Conservation (phyloP, 2,888 invertebrate genomes). For the Cheilosia pagana region DNA sequence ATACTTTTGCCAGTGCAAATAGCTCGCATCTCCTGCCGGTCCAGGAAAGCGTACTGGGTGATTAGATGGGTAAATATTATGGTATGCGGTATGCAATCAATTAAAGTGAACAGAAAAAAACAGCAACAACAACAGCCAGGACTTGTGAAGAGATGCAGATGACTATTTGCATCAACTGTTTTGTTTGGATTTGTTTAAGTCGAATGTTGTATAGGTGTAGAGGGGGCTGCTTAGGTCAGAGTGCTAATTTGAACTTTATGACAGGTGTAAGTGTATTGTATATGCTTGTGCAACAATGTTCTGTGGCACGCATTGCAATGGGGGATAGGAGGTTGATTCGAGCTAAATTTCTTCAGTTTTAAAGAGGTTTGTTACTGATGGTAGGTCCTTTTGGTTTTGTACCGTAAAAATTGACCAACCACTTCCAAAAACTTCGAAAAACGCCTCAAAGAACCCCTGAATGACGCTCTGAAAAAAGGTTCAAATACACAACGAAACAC, state of each 20-base stretch:
- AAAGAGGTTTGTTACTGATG: too few relatives aligned
- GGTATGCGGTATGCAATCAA: constrained; percentile 62
- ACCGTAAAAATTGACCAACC: too few relatives aligned
- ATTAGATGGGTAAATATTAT: constrained; percentile 69
- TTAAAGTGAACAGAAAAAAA: constrained; percentile 52
- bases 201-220: background rate
- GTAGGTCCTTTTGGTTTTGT: too few relatives aligned
- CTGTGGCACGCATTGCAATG: background rate
- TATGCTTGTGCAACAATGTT: constrained; percentile 10
- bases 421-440: background rate
- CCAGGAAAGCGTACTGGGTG: constrained; percentile 53
- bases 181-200: constrained; percentile 16
- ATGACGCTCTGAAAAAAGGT: too few relatives aligned
- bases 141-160: constrained; percentile 25
- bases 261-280: background rate
- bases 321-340: too few relatives aligned
- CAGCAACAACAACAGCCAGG: background rate
- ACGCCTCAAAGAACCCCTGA: too few relatives aligned
- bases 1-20: constrained; percentile 64
- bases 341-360: too few relatives aligned
- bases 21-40: constrained; percentile 14
- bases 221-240: constrained; percentile 9
- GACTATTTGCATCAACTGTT: constrained; percentile 18
- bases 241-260: constrained; percentile 39
- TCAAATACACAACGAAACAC: too few relatives aligned